phyloP scores from a whole-genome alignment of 2,888 invertebrate species.

The Sinhomidia bicolor region DNA sequence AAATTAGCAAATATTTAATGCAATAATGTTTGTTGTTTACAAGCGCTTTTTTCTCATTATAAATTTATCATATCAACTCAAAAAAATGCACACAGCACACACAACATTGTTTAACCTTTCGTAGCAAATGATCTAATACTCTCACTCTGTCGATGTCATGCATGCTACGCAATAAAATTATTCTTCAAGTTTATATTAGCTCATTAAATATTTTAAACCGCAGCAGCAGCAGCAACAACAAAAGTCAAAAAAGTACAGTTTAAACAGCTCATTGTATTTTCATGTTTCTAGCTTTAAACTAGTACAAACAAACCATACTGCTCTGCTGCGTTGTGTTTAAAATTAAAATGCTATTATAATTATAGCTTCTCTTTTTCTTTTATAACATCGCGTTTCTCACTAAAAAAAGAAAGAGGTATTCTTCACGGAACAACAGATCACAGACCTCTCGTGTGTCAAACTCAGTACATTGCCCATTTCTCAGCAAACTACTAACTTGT shows the following conservation, averaged over 20 bases:
- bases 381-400: no score
- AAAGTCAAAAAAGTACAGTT: conserved; percentile 17
- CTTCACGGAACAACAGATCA: no score
- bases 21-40: neutral
- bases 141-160: neutral
- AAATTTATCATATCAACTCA: neutral
- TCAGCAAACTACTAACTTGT: neutral
- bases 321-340: no score
- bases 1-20: neutral
- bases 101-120: neutral
- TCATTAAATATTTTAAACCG: neutral
- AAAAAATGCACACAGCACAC: neutral
- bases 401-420: no score
- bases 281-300: neutral
- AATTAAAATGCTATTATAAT: neutral
- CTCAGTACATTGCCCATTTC: conserved; percentile 47
- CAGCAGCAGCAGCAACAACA: no score
- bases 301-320: no score
- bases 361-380: neutral
- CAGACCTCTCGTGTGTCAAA: no score
- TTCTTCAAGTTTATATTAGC: neutral
- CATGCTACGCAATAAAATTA: no score
- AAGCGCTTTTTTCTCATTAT: neutral
- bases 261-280: conserved; percentile 27
- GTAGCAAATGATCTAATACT: no score